Conservation (phyloP, 1,140 invertebrate genomes). For the Drosophila murphyi region DNA sequence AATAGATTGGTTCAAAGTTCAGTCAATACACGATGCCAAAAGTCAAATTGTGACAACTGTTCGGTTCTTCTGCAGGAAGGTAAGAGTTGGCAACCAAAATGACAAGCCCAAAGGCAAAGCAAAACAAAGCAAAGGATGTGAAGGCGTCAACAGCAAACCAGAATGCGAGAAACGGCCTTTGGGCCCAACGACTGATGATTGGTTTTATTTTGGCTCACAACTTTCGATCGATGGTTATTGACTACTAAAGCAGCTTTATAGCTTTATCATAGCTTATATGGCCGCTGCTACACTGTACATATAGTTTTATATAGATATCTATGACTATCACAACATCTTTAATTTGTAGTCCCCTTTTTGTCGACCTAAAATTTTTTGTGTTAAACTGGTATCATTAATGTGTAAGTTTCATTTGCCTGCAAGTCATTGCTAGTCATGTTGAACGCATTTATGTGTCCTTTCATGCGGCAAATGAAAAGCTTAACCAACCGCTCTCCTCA, state of each 20-base stretch:
- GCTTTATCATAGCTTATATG: no score
- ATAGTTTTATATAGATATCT: no score
- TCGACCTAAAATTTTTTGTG: background rate
- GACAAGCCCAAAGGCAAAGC: conserved; percentile 28
- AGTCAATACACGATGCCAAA: conserved; percentile 59
- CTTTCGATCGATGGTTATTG: background rate
- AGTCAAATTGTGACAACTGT: conserved; percentile 75
- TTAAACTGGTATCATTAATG: background rate
- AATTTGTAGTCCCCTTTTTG: background rate
- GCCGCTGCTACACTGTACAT: no score
- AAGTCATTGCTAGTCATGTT: background rate
- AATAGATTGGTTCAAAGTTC: conserved; percentile 82
- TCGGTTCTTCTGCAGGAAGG: conserved; percentile 28
- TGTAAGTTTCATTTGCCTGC: background rate
- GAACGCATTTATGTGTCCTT: conserved; percentile 15
- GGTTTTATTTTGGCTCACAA: background rate
- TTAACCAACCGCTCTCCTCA: conserved; percentile 21
- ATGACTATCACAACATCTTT: background rate
- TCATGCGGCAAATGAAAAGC: conserved; percentile 37
- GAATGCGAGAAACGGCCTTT: conserved; percentile 67
- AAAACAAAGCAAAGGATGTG: conserved; percentile 11
- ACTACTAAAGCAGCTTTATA: background rate
- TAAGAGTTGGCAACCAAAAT: conserved; percentile 19
- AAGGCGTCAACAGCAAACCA: conserved; percentile 22
- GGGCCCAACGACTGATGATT: conserved; percentile 59